These are phyloP conservation scores for Aphidoletes aphidimyza DNA, from an alignment of 2,888 invertebrate genomes.

Conservation along the genomic window DNA sequence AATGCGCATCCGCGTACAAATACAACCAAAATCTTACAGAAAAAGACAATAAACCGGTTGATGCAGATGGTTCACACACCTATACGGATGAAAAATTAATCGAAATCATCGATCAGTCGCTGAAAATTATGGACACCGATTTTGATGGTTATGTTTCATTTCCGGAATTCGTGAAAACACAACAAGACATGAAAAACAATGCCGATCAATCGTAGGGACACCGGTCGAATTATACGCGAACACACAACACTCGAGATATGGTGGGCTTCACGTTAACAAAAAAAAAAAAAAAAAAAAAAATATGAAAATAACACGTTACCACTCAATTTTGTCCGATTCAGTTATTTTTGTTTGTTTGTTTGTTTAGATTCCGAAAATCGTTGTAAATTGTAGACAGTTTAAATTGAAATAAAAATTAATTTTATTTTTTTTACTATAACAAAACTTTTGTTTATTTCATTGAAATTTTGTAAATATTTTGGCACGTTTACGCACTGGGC, in stretches of 20 bases:
- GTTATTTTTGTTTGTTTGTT: too few species aligned
- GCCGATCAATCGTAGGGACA: not conserved
- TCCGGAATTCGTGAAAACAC: conserved; percentile 62
- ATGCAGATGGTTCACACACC: not conserved
- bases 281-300: not conserved
- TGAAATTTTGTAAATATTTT: too few species aligned
- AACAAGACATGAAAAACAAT: conserved; percentile 12
- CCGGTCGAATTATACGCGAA: too few species aligned
- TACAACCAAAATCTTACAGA: conserved; percentile 47
- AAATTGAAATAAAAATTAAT: not conserved
- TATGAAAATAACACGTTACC: not conserved
- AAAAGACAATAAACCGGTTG: conserved; percentile 28
- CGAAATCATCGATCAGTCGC: conserved; percentile 67
- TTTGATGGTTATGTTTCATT: conserved; percentile 72
- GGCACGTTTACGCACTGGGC: not conserved
- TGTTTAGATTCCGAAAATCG: not conserved
- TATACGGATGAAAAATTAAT: conserved; percentile 60
- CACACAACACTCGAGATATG: too few species aligned
- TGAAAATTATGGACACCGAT: conserved; percentile 70
- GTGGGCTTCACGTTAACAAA: too few species aligned
- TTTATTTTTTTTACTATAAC: not conserved
- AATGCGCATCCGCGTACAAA: not conserved
- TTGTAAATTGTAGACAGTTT: not conserved
- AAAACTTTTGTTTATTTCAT: not conserved
- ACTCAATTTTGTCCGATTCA: not conserved